phyloP scores from a whole-genome alignment of 2,888 invertebrate species.

The Blera fallax region DNA sequence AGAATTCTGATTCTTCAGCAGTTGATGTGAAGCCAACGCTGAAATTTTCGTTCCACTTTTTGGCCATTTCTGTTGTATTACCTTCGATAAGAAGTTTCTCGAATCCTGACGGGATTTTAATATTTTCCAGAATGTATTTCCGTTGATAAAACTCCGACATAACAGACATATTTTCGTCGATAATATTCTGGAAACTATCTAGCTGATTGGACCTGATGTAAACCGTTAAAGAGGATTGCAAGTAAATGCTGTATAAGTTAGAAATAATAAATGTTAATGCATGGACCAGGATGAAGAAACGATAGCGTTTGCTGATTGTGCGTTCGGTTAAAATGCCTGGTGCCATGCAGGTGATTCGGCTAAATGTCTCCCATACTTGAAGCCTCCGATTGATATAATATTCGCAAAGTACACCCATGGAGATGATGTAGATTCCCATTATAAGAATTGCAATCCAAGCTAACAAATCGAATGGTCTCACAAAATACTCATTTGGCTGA shows the following conservation, averaged over 20 bases:
- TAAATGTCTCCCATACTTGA: too few relatives aligned
- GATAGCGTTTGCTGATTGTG: neutral
- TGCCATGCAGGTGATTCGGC: too few relatives aligned
- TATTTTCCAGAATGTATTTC: neutral
- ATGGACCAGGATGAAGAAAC: slow-evolving; percentile 24
- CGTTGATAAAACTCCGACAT: slow-evolving; percentile 15
- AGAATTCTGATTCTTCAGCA: too few relatives aligned
- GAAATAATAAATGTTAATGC: slow-evolving; percentile 21
- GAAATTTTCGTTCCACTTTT: too few relatives aligned
- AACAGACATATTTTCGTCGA: slow-evolving; percentile 14
- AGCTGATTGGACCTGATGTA: slow-evolving; percentile 8
- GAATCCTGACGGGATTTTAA: neutral
- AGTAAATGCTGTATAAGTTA: slow-evolving; percentile 13
- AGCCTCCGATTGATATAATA: neutral
- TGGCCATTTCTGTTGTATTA: too few relatives aligned
- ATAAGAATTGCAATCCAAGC: slow-evolving; percentile 16
- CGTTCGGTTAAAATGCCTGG: neutral
- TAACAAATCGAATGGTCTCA: slow-evolving; percentile 1
- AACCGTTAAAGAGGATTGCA: slow-evolving; percentile 35
- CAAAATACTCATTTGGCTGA: slow-evolving; percentile 7
- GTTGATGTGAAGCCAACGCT: too few relatives aligned
- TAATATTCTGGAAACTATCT: slow-evolving; percentile 27
- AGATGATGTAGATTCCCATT: neutral
- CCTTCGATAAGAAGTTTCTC: neutral
- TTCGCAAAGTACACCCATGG: slow-evolving; percentile 13